phyloP scores from a whole-genome alignment of 2,888 invertebrate species.

The Drosophila vallismaia region DNA sequence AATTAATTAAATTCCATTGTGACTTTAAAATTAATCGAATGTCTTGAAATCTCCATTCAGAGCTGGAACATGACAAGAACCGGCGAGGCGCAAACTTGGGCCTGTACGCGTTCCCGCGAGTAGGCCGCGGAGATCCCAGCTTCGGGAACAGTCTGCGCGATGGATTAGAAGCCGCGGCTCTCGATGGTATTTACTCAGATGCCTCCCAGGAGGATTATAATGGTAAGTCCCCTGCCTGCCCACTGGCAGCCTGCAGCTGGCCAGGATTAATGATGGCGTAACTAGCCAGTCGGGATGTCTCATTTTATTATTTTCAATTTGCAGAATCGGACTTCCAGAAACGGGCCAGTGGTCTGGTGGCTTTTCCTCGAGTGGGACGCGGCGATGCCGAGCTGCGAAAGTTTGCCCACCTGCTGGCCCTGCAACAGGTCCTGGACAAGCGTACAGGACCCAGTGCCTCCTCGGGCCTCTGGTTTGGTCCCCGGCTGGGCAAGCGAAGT shows the following conservation, averaged over 20 bases:
- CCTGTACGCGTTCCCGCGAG: slow-evolving; percentile 87
- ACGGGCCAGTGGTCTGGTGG: slow-evolving; percentile 82
- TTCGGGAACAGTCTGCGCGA: slow-evolving; percentile 70
- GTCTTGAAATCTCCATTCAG: slow-evolving; percentile 50
- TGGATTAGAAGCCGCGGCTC: slow-evolving; percentile 52
- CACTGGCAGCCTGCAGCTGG: neutral
- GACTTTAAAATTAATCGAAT: neutral
- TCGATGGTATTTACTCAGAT: slow-evolving; percentile 83
- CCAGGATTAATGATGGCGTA: slow-evolving; percentile 20
- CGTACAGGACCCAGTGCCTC: slow-evolving; percentile 83
- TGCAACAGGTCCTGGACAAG: slow-evolving; percentile 82
- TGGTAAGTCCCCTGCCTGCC: slow-evolving; percentile 24
- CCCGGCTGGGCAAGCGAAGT: slow-evolving; percentile 86
- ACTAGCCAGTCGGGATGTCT: slow-evolving; percentile 8
- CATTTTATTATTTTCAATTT: neutral
- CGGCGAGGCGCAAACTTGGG: slow-evolving; percentile 86
- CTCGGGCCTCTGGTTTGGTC: slow-evolving; percentile 88
- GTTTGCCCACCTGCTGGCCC: slow-evolving; percentile 80
- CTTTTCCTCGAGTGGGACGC: slow-evolving; percentile 84
- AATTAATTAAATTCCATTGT: neutral
- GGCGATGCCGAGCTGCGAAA: slow-evolving; percentile 81
- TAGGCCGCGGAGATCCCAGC: slow-evolving; percentile 85
- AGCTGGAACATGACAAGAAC: slow-evolving; percentile 81
- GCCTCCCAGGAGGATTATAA: slow-evolving; percentile 84
- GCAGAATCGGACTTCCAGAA: slow-evolving; percentile 77